These are phyloP conservation scores for Saxicola maurus DNA, from an alignment of 2,797 vertebrate genomes.

Conservation along the genomic window DNA sequence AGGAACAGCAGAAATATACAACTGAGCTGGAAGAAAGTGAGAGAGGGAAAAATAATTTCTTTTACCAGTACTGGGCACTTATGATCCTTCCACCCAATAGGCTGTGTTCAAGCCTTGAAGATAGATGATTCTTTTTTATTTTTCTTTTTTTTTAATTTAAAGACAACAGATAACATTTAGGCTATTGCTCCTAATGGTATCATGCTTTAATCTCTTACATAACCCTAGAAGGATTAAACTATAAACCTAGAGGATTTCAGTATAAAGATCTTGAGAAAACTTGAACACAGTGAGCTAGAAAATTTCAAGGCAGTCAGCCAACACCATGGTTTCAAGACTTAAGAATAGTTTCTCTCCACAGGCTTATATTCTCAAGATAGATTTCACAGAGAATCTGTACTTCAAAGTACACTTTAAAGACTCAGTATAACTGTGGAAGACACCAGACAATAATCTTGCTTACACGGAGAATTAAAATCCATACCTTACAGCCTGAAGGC, in stretches of 20 bases:
- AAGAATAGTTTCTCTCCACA: background rate
- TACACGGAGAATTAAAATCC: background rate
- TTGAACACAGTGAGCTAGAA: background rate
- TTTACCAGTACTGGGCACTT: background rate
- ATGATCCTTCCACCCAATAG: background rate
- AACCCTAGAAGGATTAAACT: background rate
- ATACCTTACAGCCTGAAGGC: background rate
- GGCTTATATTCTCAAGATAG: background rate
- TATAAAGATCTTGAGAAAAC: background rate
- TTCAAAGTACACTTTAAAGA: background rate
- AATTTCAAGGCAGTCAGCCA: background rate
- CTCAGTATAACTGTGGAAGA: background rate
- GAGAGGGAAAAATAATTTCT: background rate
- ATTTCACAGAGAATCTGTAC: background rate
- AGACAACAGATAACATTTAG: background rate
- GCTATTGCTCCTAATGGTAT: background rate
- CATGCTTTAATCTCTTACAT: background rate
- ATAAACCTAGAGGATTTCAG: background rate
- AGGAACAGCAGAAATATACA: background rate
- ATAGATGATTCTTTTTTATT: rapidly evolving
- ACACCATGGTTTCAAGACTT: background rate
- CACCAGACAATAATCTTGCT: background rate
- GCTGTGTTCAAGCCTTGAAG: background rate
- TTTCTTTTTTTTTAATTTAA: background rate
- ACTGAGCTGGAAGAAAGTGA: background rate